These are phyloP conservation scores for Morinoia aosen DNA, from an alignment of 2,888 invertebrate genomes.

Conservation along the genomic window DNA sequence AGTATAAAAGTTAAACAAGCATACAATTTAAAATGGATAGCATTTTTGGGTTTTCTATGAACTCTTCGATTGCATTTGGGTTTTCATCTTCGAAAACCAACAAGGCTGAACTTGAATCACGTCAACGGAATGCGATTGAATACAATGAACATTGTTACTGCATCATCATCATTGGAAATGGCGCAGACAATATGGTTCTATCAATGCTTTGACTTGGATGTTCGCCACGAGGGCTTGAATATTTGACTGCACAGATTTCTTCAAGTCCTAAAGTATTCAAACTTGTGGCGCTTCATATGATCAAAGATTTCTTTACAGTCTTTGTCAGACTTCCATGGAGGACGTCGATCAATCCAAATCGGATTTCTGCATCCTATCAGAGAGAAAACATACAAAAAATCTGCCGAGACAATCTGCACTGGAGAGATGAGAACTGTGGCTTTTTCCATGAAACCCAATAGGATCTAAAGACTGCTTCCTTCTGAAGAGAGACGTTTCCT, in stretches of 20 bases:
- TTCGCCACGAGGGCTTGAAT: not conserved
- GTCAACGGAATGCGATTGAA: not conserved
- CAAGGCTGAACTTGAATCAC: not conserved
- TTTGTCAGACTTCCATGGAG: slow-evolving; percentile 5
- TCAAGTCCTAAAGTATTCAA: not conserved
- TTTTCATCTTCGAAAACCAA: not conserved
- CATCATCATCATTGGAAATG: not conserved
- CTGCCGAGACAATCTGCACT: not conserved
- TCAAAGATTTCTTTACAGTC: not conserved
- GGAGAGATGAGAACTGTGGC: not conserved
- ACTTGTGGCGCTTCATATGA: slow-evolving; percentile 8
- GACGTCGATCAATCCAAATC: not conserved
- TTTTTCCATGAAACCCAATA: not conserved
- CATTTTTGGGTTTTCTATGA: not conserved
- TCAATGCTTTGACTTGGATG: not conserved
- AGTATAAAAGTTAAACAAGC: not conserved
- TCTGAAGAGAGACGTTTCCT: not conserved
- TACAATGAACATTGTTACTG: not conserved
- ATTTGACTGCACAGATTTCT: not conserved
- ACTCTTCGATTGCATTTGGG: not conserved
- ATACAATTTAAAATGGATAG: not conserved
- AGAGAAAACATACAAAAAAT: not conserved
- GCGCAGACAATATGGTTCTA: not conserved
- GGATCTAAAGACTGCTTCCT: not conserved
- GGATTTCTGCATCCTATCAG: not conserved